Base-by-base conservation (phyloP, 2,888 invertebrate genomes). In the Cecidostiba fungosa region DNA sequence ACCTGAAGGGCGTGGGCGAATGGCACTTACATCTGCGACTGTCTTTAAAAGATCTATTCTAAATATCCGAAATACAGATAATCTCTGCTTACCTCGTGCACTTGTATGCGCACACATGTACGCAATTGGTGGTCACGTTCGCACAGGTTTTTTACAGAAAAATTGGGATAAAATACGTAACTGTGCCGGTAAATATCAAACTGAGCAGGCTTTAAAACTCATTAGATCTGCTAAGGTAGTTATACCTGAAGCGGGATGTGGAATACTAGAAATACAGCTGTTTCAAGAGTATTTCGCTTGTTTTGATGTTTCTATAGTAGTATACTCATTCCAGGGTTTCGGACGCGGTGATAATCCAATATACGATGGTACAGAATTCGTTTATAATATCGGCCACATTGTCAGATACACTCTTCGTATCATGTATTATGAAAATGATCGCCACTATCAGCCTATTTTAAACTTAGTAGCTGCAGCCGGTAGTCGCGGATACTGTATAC, bases 371-470 rank as follows among this genome's bases (percentile, higher is more conserved):
- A 39, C 73, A 12, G 8, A 32, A 73, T 73, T n/a, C 3, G 43
- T 23, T n/a, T 10, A 73, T 26, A 23, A 39, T 43, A 23, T 43
- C 12, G 23, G 43, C 3, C 26, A 47, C 1, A 8, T 23, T n/a
- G 47, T 73, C 5, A 26, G 43, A 12, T 26, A 73, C 8, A 43
- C 43, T 0, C 10, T 73, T 10, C 23, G 14, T 0, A 43, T 74
- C 3, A 50, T 50, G 50, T 74, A 74, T 50, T 74, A 74, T 12
- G 74, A 74, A 6, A 16, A 6, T n/a, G 12, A 3, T 12, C 2
- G 10, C 4, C 76, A 54, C n/a, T 76, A 76, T 54, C 54, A 54
- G 4, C 29, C 74, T 50, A 74, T 74, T 50, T 1, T 74, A 19
- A 54, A 76, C 16, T 32, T 54, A n/a, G 54, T 74, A 0, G 74